Conservation (phyloP, 2,113 vertebrate species). For the Puffinus mauretanicus region DNA sequence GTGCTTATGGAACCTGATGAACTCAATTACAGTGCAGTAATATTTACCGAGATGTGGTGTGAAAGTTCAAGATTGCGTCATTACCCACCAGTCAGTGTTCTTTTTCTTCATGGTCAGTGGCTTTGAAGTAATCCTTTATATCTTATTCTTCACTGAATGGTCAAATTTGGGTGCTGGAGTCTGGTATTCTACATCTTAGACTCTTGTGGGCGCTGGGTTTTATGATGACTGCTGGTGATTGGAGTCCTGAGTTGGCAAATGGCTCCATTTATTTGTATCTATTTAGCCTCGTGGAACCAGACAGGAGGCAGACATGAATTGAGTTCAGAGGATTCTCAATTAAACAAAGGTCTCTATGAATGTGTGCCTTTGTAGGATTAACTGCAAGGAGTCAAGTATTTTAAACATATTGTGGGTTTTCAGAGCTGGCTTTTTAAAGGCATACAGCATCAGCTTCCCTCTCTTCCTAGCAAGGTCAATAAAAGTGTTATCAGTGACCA, state of each 20-base stretch:
- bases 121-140: neutral
- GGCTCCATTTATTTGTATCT: neutral
- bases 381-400: neutral
- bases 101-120: neutral
- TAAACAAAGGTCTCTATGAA: neutral
- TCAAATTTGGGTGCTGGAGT: neutral
- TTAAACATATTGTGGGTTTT: neutral
- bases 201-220: neutral
- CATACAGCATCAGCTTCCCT: neutral
- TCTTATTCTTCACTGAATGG: neutral
- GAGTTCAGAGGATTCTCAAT: neutral
- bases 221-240: neutral
- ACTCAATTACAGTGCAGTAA: conserved; percentile 8
- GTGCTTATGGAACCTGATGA: neutral
- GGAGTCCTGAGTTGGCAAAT: neutral
- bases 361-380: neutral
- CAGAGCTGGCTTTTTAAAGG: neutral
- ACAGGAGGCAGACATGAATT: neutral
- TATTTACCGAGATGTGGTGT: conserved; percentile 1
- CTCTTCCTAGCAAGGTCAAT: neutral
- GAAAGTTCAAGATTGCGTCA: conserved; percentile 34
- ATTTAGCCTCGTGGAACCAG: neutral
- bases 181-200: neutral
- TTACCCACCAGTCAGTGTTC: neutral
- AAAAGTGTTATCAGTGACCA: neutral